A percentile compares a stretch with the other conserved stretches of the same genome.
phyloP scores from a whole-genome alignment of 2,888 invertebrate genomes.

The Deroplatys truncata region DNA sequence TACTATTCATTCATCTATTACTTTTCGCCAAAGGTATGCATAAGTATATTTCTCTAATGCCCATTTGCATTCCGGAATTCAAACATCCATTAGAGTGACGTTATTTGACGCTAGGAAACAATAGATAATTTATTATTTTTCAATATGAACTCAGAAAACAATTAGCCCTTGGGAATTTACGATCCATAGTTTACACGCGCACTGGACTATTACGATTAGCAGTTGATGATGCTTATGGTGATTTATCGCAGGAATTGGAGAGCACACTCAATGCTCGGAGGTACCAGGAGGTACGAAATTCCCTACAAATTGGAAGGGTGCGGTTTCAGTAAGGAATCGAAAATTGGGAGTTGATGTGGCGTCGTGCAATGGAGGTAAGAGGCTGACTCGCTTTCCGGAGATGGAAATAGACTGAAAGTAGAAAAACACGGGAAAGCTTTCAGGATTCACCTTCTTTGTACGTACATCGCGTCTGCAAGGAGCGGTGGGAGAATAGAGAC shows the following conservation, averaged over 20 bases:
- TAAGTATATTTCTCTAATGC: too few species aligned
- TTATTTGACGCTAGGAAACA: too few species aligned
- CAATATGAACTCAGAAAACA: too few species aligned
- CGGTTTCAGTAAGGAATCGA: not conserved
- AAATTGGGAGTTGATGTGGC: not conserved
- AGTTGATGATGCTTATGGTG: not conserved
- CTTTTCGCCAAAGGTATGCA: too few species aligned
- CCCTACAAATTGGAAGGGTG: not conserved
- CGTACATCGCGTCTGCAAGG: not conserved
- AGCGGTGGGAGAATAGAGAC: not conserved
- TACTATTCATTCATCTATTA: too few species aligned
- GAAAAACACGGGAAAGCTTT: not conserved
- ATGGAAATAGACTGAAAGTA: not conserved
- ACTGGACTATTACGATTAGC: too few species aligned
- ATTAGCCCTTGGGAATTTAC: too few species aligned
- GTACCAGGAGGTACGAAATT: not conserved
- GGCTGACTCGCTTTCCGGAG: not conserved
- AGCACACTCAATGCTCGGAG: not conserved
- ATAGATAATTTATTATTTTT: too few species aligned
- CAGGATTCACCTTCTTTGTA: not conserved
- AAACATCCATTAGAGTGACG: too few species aligned
- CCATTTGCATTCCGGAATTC: too few species aligned
- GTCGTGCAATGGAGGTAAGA: not conserved
- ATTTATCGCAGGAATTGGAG: not conserved
- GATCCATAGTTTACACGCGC: too few species aligned